Percentiles rank a stretch among this genome's conserved stretches.
Conservation (phyloP, 2,113 vertebrate genomes). For the Rutilus rutilus region DNA sequence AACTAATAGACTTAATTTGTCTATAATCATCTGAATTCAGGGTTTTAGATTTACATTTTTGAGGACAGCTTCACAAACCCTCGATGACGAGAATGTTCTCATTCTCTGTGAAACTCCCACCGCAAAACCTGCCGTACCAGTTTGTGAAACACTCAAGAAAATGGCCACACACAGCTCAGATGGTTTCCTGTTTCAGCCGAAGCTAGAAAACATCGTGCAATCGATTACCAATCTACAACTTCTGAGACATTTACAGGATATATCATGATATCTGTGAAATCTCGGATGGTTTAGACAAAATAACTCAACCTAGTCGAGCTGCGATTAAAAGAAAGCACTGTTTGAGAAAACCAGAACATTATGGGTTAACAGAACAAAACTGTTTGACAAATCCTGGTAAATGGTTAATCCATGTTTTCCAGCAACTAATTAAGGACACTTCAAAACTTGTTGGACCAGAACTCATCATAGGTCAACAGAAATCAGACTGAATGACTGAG, state of each 20-base stretch:
- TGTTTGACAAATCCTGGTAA: background rate
- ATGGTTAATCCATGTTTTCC: background rate
- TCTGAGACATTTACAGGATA: background rate
- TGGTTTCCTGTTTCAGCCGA: constrained; percentile 10
- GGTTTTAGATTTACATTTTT: background rate
- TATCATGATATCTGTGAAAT: background rate
- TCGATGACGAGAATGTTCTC: background rate
- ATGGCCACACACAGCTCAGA: background rate
- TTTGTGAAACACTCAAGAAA: constrained; percentile 58
- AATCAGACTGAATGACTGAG: background rate
- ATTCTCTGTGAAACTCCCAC: constrained; percentile 52
- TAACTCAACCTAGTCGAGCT: background rate
- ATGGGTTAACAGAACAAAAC: background rate
- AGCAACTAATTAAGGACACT: background rate
- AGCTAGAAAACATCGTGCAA: background rate
- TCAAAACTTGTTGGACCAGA: background rate
- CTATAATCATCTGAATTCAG: background rate
- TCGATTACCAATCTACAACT: background rate
- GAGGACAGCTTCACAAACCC: background rate
- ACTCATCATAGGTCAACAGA: background rate
- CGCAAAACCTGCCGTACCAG: constrained; percentile 73
- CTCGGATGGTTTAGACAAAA: background rate
- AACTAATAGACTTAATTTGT: background rate
- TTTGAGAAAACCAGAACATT: background rate
- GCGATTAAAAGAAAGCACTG: background rate